Conservation (phyloP, 2,113 vertebrate genomes). For the Lophochroa leadbeateri region DNA sequence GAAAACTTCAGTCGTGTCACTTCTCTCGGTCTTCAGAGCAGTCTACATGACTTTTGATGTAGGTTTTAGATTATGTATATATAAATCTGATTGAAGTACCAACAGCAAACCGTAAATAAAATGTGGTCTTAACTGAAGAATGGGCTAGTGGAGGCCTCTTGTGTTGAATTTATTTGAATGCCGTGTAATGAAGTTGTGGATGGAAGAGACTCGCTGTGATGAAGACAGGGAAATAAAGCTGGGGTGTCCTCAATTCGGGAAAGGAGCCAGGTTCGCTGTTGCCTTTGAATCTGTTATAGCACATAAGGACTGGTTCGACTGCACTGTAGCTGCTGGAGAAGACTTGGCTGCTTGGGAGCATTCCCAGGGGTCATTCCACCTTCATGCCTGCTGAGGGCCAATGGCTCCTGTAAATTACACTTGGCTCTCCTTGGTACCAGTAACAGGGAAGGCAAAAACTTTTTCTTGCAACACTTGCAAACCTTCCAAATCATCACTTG, state of each 20-base stretch:
- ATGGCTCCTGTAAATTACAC: background rate
- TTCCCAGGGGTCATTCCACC: background rate
- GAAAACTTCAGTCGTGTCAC: conserved; percentile 25
- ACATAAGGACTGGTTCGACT: fast-evolving
- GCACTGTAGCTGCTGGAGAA: background rate
- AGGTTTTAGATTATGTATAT: conserved; percentile 58
- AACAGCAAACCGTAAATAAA: conserved; percentile 63
- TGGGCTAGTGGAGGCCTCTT: conserved; percentile 41
- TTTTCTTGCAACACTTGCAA: too few relatives aligned
- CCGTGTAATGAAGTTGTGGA: background rate
- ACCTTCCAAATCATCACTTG: too few relatives aligned
- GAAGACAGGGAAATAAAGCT: background rate
- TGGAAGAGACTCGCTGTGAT: background rate
- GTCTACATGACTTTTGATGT: conserved; percentile 44
- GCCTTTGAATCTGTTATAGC: background rate
- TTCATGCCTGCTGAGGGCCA: fast-evolving
- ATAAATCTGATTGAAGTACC: conserved; percentile 51
- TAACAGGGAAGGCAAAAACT: too few relatives aligned
- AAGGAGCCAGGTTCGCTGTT: background rate
- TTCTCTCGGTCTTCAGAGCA: conserved; percentile 56
- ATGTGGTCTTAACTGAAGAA: conserved; percentile 64
- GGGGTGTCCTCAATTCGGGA: background rate
- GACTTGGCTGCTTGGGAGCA: background rate
- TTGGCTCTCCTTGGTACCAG: fast-evolving
- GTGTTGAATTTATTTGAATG: conserved; percentile 40